Conservation (phyloP, 2,888 invertebrate genomes). For the Drosophila acutilabella region DNA sequence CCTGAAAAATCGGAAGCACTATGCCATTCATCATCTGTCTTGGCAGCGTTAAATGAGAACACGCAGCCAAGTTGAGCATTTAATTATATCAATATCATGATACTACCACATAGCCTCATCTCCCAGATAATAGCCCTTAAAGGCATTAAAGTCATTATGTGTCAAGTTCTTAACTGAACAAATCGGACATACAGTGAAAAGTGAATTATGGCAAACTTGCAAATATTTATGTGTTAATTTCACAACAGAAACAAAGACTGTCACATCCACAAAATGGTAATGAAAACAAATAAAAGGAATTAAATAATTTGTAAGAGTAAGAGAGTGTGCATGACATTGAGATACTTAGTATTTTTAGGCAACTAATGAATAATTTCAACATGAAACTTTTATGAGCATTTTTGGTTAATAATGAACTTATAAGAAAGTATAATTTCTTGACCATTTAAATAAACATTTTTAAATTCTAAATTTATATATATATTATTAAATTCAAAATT, state of each 20-base stretch:
- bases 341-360: conserved; percentile 2
- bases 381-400: no score
- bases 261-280: conserved; percentile 25
- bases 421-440: no score
- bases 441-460: no score
- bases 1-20: conserved; percentile 49
- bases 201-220: conserved; percentile 54
- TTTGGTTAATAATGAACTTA: no score
- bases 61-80: conserved; percentile 65
- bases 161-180: conserved; percentile 53
- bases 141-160: conserved; percentile 53
- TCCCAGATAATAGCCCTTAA: conserved; percentile 58
- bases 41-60: conserved; percentile 54
- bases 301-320: background rate
- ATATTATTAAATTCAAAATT: no score
- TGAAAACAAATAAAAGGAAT: conserved; percentile 33
- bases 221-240: conserved; percentile 46
- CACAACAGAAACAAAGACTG: conserved; percentile 29
- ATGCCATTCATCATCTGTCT: conserved; percentile 67
- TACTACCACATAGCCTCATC: conserved; percentile 27
- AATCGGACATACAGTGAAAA: conserved; percentile 40
- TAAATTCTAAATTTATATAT: no score
- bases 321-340: background rate
- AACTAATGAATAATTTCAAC: no score
- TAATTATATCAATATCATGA: conserved; percentile 58